Evolutionary conservation across 1,140 invertebrate species (phyloP).

Genomic region (Coboldia fuscipes): DNA sequence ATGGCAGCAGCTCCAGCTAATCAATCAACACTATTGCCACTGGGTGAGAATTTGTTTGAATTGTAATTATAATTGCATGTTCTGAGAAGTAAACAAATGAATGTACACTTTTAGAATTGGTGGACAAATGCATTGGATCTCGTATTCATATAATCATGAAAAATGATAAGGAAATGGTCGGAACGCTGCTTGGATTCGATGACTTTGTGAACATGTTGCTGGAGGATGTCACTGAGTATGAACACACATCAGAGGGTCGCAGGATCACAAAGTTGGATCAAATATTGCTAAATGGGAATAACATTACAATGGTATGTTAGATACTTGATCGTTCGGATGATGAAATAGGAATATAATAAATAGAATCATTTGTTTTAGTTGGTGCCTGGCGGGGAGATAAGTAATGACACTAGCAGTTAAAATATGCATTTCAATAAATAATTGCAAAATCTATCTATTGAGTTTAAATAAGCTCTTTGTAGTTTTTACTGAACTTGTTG

Average conservation of each 20-base stretch:
- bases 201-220: constrained; percentile 97
- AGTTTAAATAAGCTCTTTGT: too few species aligned
- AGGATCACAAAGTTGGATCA: constrained; percentile 93
- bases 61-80: constrained; percentile 1
- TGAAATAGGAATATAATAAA: constrained; percentile 3
- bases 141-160: constrained; percentile 99
- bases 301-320: constrained; percentile 81
- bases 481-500: too few species aligned
- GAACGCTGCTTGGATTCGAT: constrained; percentile 92
- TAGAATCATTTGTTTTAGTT: constrained; percentile 26
- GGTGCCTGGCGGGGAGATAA: constrained; percentile 45
- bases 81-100: constrained; percentile 2
- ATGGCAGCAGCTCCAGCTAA: constrained; percentile 28
- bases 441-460: too few species aligned
- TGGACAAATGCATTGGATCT: constrained; percentile 99
- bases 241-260: constrained; percentile 89
- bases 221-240: constrained; percentile 84
- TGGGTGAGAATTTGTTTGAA: constrained; percentile 25
- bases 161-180: constrained; percentile 98
- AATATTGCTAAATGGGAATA: constrained; percentile 97
- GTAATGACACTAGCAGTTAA: neutral
- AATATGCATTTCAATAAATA: constrained; percentile 11
- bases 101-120: constrained; percentile 48
- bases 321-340: neutral
- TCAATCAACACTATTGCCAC: constrained; percentile 47